Conservation (phyloP, 2,888 invertebrate species). For the Limnephilus rhombicus region DNA sequence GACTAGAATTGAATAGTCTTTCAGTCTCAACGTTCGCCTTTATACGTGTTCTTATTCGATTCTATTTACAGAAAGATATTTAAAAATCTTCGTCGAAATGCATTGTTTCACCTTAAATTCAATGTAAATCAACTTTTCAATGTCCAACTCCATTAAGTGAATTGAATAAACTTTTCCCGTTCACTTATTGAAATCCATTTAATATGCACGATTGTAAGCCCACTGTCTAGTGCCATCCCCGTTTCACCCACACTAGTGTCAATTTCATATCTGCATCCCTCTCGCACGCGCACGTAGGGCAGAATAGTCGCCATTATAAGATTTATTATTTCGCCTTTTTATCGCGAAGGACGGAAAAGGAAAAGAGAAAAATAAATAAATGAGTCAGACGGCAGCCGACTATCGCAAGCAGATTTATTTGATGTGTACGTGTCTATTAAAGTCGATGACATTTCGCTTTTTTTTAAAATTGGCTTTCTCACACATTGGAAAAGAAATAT, state of each 20-base stretch:
- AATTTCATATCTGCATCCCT: not conserved
- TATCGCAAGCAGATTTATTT: conserved; percentile 14
- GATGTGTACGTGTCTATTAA: conserved; percentile 7
- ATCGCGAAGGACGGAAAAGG: not conserved
- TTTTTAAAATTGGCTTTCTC: not conserved
- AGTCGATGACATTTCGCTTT: conserved; percentile 4
- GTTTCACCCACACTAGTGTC: not conserved
- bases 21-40: too few species aligned
- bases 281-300: not conserved
- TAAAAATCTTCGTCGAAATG: too few species aligned
- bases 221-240: not conserved
- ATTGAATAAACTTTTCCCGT: not conserved
- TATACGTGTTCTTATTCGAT: not conserved
- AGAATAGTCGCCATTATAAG: not conserved
- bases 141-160: not conserved
- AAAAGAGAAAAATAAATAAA: conserved; percentile 7
- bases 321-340: conserved; percentile 25
- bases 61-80: not conserved
- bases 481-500: not conserved
- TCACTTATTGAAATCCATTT: conserved; percentile 10
- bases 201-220: not conserved
- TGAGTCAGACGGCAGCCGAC: conserved; percentile 2
- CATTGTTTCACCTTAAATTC: not conserved
- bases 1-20: too few species aligned
- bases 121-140: not conserved